A percentile compares a stretch with the other conserved stretches of the same genome.
These are phyloP conservation scores for Entomobrya multifasciata DNA, from an alignment of 2,888 invertebrate species.

Conservation along the genomic window DNA sequence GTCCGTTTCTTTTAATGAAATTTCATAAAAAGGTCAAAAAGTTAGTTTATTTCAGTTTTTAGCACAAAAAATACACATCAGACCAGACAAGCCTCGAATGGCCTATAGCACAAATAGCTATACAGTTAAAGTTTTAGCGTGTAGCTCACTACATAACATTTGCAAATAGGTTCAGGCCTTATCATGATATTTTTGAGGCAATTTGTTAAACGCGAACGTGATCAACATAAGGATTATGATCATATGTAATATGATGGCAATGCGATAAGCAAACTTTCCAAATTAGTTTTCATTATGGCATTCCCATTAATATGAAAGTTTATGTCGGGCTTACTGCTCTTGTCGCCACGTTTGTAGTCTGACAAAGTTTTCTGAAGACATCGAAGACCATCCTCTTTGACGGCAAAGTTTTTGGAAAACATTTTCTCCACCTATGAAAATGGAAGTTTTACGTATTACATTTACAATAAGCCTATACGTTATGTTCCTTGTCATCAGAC, in stretches of 20 bases:
- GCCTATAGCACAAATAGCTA: background rate
- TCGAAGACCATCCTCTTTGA: constrained; percentile 93
- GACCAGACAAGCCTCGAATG: too few relatives aligned
- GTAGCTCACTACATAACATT: too few relatives aligned
- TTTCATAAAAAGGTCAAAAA: constrained; percentile 6
- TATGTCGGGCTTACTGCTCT: constrained; percentile 73
- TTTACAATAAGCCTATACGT: background rate
- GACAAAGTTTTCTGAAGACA: constrained; percentile 85
- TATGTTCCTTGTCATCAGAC: background rate
- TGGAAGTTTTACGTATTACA: background rate
- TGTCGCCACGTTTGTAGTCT: constrained; percentile 79
- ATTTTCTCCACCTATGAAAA: constrained; percentile 89
- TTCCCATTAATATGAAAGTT: background rate
- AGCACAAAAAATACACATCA: too few relatives aligned
- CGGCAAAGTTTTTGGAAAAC: constrained; percentile 93
- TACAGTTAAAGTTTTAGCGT: too few relatives aligned
- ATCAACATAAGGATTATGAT: background rate
- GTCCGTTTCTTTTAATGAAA: constrained; percentile 73
- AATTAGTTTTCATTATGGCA: constrained; percentile 44
- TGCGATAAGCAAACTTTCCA: constrained; percentile 40
- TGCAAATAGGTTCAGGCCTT: background rate
- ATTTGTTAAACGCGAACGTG: background rate
- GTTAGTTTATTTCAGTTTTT: too few relatives aligned
- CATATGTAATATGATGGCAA: background rate
- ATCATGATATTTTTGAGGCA: constrained; percentile 6